These are phyloP conservation scores for Chouioia cunea DNA, from an alignment of 2,888 invertebrate species.

Conservation along the genomic window DNA sequence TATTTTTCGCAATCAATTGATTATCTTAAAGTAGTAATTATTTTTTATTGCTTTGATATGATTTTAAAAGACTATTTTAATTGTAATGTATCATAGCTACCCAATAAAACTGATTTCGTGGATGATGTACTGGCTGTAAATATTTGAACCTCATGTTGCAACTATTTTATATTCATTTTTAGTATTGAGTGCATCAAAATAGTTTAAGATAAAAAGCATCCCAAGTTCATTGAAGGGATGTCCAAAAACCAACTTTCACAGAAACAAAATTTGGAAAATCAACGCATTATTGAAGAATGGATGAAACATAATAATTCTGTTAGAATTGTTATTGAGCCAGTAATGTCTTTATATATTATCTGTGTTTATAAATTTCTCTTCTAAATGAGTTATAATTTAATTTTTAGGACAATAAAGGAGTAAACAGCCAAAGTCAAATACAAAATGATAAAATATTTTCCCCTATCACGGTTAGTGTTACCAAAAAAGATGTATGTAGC, in stretches of 20 bases:
- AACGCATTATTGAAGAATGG: constrained; percentile 40
- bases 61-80: too few species aligned
- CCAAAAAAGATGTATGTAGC: constrained; percentile 16
- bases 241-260: constrained; percentile 3
- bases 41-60: too few species aligned
- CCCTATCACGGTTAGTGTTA: neutral
- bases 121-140: too few species aligned
- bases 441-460: neutral
- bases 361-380: neutral
- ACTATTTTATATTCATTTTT: too few species aligned
- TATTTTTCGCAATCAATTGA: too few species aligned
- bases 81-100: too few species aligned
- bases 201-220: too few species aligned
- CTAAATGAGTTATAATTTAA: neutral
- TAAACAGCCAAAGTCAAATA: constrained; percentile 1
- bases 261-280: constrained; percentile 36
- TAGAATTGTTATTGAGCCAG: constrained; percentile 28
- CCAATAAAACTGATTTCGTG: too few species aligned
- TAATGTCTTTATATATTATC: constrained; percentile 11
- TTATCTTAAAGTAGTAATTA: too few species aligned
- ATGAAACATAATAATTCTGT: constrained; percentile 34
- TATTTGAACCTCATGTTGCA: too few species aligned
- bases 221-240: constrained; percentile 32
- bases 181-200: too few species aligned
- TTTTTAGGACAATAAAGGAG: constrained; percentile 14